phyloP scores from a whole-genome alignment of 2,888 invertebrate species.

The Xanthorhoe spadicearia region DNA sequence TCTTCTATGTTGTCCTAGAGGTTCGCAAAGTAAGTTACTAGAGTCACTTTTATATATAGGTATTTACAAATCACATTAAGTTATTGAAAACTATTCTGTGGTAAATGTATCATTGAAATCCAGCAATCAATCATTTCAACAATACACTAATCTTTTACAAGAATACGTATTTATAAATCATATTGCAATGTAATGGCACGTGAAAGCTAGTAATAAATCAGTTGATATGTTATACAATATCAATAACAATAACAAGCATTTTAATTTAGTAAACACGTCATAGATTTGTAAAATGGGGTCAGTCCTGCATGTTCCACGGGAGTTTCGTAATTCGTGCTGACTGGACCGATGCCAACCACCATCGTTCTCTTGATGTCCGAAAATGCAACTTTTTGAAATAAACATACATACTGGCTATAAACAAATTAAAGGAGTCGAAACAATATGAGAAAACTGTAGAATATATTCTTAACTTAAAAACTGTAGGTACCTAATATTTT shows the following conservation, averaged over 20 bases:
- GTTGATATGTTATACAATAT: constrained; percentile 37
- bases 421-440: not conserved
- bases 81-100: too few species aligned
- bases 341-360: constrained; percentile 68
- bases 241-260: constrained; percentile 43
- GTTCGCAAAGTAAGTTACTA: too few species aligned
- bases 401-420: not conserved
- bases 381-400: constrained; percentile 5
- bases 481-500: not conserved
- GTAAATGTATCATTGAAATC: too few species aligned
- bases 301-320: constrained; percentile 76
- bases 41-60: too few species aligned
- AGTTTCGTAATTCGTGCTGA: constrained; percentile 78
- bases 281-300: constrained; percentile 67
- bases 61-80: too few species aligned
- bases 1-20: too few species aligned
- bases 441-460: not conserved
- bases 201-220: constrained; percentile 41
- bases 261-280: constrained; percentile 49
- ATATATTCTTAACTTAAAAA: not conserved
- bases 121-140: too few species aligned
- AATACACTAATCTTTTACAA: not conserved
- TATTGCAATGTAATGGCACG: constrained; percentile 21
- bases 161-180: constrained; percentile 10
- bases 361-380: constrained; percentile 22